Evolutionary conservation across 2,797 vertebrate species (phyloP), one percentile per base, ranked within the genome.

Genomic region (Okamejei kenojei): DNA sequence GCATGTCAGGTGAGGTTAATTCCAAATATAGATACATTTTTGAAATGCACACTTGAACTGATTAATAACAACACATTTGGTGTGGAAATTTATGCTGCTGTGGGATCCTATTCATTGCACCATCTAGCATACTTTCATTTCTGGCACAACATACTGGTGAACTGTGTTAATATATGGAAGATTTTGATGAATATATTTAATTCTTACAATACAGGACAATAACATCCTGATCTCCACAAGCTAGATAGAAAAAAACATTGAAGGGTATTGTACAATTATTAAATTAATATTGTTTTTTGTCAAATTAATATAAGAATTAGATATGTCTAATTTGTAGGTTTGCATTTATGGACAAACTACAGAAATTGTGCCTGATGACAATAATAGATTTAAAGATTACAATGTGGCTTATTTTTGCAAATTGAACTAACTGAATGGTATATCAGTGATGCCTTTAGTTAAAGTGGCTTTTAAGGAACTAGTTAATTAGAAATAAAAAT

Each of bases 1-100:
- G 73, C 84, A 35, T 68, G 15, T 54, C 79, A 84, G 88, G 68
- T 68, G 2, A 35, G 8, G 38, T 38, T 45, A 91, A 73, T 91
- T 91, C 35, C 26, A 91, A 73, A 68, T 74, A 61, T 2, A 54
- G 35, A n/a, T 91, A 73, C 65, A 92, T 74, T 92, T 92, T 92
- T 29, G 68, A 92, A 92, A 38, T 1, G 11, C 76, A 35, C 32
- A 35, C 45, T 26, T 76, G 65, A 68, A 74, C 8, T 71, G 17
- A 73, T 74, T 19, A 32, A 58, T 84, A 19, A 65, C 63, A 88
- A 63, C 63, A 90, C 71, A 71, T 90, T 7, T 19, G 35, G 32
- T 68, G 10, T 45, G 5, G 15, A 91, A 38, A 54, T 29, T 74
- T 91, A 54, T 45, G 7, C 32, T 73, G 9, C 65, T 38, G 21